Evolutionary conservation across 1,140 invertebrate species (phyloP).

Genomic region (Neotoxoptera formosana): DNA sequence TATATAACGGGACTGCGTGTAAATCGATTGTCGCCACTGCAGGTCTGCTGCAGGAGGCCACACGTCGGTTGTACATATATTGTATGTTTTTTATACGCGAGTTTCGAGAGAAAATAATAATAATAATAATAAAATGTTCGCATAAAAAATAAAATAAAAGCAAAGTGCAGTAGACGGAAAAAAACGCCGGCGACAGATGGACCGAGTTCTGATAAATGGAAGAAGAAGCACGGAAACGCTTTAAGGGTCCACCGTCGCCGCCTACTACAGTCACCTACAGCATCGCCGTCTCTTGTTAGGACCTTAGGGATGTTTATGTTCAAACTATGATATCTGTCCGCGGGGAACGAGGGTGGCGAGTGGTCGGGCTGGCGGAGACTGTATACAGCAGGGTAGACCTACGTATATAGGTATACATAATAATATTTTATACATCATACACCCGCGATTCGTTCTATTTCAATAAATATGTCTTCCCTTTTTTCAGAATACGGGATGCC

Average conservation of each 20-base stretch:
- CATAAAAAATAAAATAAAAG: conserved; percentile 12
- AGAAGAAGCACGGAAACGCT: neutral
- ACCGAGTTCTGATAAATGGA: conserved; percentile 20
- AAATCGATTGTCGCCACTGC: neutral
- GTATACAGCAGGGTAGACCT: neutral
- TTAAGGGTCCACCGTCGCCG: neutral
- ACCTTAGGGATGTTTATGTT: conserved; percentile 36
- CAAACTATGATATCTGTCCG: conserved; percentile 20
- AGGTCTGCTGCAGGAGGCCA: conserved; percentile 3
- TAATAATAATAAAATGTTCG: conserved; percentile 5
- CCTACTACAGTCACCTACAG: neutral
- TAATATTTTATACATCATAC: too few species aligned
- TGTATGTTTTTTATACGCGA: neutral
- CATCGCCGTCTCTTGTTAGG: neutral
- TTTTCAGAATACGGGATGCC: too few species aligned
- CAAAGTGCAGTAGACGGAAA: neutral
- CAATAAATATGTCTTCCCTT: too few species aligned
- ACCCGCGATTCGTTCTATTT: too few species aligned
- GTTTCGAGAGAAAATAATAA: neutral
- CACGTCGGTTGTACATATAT: neutral
- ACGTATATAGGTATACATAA: neutral
- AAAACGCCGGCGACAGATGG: conserved; percentile 24
- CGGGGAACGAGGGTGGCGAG: neutral
- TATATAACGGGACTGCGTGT: neutral
- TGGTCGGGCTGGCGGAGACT: neutral